These are phyloP conservation scores for Oryzias melastigma DNA, from an alignment of 2,113 vertebrate genomes.

Conservation along the genomic window DNA sequence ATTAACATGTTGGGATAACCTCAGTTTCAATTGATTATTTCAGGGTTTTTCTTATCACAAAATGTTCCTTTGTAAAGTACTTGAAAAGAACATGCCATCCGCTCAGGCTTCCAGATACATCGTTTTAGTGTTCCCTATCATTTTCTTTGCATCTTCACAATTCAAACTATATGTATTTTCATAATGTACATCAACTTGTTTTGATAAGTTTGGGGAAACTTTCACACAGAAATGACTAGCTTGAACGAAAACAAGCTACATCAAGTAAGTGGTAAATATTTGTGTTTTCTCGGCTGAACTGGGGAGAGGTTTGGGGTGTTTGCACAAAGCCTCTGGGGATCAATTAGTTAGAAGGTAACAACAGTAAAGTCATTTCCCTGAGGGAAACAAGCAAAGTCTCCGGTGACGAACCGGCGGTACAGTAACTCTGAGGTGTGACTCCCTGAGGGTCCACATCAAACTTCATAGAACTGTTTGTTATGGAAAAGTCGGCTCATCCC, in stretches of 20 bases:
- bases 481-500: slow-evolving; percentile 4
- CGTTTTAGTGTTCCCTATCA: no score
- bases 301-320: neutral
- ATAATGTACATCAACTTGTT: no score
- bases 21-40: no score
- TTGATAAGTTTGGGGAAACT: no score
- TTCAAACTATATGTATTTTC: no score
- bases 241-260: slow-evolving; percentile 5
- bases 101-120: no score
- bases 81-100: no score
- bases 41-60: no score
- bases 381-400: slow-evolving; percentile 30
- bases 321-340: slow-evolving; percentile 33
- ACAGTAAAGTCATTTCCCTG: slow-evolving; percentile 14
- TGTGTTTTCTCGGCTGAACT: slow-evolving; percentile 7
- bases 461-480: slow-evolving; percentile 21
- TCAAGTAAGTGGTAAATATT: slow-evolving; percentile 27
- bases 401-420: slow-evolving; percentile 2
- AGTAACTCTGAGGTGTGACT: slow-evolving; percentile 4
- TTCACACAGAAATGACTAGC: neutral
- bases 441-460: neutral
- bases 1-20: no score
- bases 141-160: no score
- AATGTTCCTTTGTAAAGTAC: no score
- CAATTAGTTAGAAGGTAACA: slow-evolving; percentile 52